Evolutionary conservation across 1,140 invertebrate species (phyloP), one percentile per base, ranked within the genome.

Genomic region (Neuroterus valhalla): DNA sequence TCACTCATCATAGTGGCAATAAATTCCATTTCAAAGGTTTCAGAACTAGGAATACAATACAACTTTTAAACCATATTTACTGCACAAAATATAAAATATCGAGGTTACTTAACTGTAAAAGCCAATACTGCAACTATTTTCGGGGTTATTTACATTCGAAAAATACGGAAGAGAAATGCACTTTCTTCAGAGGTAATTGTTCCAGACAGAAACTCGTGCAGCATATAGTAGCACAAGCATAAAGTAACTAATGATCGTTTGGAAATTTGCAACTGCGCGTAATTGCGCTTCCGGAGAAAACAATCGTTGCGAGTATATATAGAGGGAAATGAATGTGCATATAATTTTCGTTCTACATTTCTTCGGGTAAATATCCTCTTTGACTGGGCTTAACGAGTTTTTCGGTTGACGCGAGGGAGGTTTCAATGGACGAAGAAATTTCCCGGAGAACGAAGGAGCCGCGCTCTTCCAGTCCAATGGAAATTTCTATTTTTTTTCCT

Each of bases 231-330:
- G n/a, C 14, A 12, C n/a, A 62, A 62, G 23, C 3, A 6, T 17
- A n/a, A n/a, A 17, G 55, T 62, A 62, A 62, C n/a, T 62, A 31
- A 62, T 62, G 55, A 62, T 62, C 23, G 31, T 62, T 62, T 26
- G 55, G n/a, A 62, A 62, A 62, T 62, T 62, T 62, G 23, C 55
- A 26, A 26, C 8, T 38, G 12, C 55, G n/a, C 31, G 26, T 38
- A 62, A 62, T 31, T 62, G 23, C 12, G 31, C 23, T 62, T 38
- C 31, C 15, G 5, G 26, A 38, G 55, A 26, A 62, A 38, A 62
- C 26, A 62, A 62, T 62, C 26, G 26, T 38, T 14, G 55, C 3
- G 19, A 50, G 48, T 50, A 11, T 50, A 19, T 17, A 50, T 50
- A 17, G 26, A 62, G 26, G 21, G 2, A 23, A 23, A 62, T 31